phyloP scores from a whole-genome alignment of 2,888 invertebrate genomes.

The Brachylomia viminalis region DNA sequence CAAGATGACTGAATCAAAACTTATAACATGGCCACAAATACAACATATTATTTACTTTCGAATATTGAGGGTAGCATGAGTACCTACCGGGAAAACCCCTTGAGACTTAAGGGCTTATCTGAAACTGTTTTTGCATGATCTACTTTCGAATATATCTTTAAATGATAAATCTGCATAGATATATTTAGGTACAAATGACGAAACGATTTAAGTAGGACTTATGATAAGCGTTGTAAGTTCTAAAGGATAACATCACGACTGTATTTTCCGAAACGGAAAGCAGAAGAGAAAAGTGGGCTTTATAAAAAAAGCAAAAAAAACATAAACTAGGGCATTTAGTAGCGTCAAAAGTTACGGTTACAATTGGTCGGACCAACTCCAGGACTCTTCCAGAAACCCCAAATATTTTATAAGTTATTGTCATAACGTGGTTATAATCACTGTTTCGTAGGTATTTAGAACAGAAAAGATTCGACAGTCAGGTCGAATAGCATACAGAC shows the following conservation, averaged over 20 bases:
- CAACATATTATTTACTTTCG: background rate
- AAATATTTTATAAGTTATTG: background rate
- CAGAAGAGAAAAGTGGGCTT: too few relatives aligned
- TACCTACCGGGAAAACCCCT: background rate
- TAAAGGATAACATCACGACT: background rate
- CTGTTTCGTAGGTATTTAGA: background rate
- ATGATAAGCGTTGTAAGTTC: background rate
- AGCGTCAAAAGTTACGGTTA: background rate
- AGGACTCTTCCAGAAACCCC: too few relatives aligned
- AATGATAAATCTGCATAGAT: conserved; percentile 13
- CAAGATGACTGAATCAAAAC: background rate
- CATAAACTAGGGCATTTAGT: background rate
- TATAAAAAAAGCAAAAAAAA: background rate
- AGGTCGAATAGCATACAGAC: background rate
- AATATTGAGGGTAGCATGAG: background rate
- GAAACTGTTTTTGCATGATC: background rate
- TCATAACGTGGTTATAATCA: background rate
- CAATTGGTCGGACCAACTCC: background rate
- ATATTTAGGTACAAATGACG: background rate
- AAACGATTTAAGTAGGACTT: background rate
- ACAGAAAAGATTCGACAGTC: background rate
- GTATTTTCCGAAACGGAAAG: background rate
- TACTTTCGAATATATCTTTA: conserved; percentile 12
- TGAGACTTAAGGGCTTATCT: background rate
- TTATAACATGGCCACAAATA: background rate